phyloP scores from a whole-genome alignment of 2,888 invertebrate genomes.

The Xanthia icteritia region DNA sequence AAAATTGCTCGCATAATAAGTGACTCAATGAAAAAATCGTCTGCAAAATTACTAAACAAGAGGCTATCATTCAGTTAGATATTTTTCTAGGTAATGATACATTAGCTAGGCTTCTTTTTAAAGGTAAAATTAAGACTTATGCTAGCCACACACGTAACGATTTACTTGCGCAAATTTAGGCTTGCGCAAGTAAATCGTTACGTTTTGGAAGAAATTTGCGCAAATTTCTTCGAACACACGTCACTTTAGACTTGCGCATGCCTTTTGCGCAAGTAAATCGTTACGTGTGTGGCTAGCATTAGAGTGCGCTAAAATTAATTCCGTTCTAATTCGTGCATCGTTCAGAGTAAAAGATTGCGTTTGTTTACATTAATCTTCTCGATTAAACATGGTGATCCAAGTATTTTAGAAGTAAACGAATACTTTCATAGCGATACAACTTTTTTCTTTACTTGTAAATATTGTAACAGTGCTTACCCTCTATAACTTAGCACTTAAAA shows the following conservation, averaged over 20 bases:
- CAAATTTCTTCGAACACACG: too few species aligned
- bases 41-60: background rate
- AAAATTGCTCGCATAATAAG: background rate
- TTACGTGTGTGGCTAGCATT: too few species aligned
- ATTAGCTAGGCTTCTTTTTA: conserved; percentile 5
- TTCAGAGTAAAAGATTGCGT: background rate
- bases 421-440: background rate
- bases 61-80: background rate
- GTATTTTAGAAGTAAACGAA: background rate
- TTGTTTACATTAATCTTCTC: background rate
- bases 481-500: background rate
- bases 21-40: background rate
- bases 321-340: background rate
- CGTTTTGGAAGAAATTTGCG: too few species aligned
- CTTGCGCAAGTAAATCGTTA: too few species aligned
- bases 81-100: background rate
- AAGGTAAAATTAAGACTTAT: background rate
- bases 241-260: too few species aligned
- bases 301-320: background rate
- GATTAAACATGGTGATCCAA: background rate
- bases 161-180: too few species aligned
- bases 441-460: background rate
- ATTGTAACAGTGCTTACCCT: background rate
- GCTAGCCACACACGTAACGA: too few species aligned
- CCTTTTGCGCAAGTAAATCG: too few species aligned